Base-by-base conservation (phyloP, 2,888 invertebrate species). In the Mimumesa dahlbomi region DNA sequence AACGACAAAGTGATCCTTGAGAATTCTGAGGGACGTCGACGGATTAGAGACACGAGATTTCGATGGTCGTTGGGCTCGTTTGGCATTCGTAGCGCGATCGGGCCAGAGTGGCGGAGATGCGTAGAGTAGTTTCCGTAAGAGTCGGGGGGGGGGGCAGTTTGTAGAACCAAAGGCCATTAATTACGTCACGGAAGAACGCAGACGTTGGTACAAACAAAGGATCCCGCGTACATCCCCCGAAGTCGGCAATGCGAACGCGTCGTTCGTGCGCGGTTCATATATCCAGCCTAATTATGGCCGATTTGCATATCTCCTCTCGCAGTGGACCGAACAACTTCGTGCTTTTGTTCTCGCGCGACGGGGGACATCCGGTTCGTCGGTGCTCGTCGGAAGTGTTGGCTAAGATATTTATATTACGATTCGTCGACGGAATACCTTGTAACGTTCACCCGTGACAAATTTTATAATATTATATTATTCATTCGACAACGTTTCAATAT, bases 151-250 rank as follows among this genome's bases (percentile, higher is more conserved):
- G 42, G 66, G n/a, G n/a, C n/a, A n/a, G n/a, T n/a, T 66, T 61
- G 71, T 62, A 75, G 73, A 64, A 65, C 57, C 79, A 65, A 77
- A 68, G 58, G 82, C 86, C 86, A 89, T 89, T 87, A 89, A 89
- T 89, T 89, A 88, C 86, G 84, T 85, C 81, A 87, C 87, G 88
- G 87, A 88, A 88, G 88, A 88, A 83, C 84, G 85, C 86, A 86
- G 86, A 83, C 86, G 87, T 85, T 82, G 84, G 76, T 80, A 88
- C 88, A 87, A 87, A 89, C 89, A 89, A 89, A 85, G 83, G 82
- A 61, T 61, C 62, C 42, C 52, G 66, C 54, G 57, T 46, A 54
- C 69, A 66, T 64, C 72, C 82, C 78, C 59, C 68, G 54, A 70
- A 75, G 72, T 74, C 77, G 74, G 65, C 79, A 75, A 77, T 73